phyloP scores from a whole-genome alignment of 2,797 vertebrate species.

The Ctenopoma multispine region DNA sequence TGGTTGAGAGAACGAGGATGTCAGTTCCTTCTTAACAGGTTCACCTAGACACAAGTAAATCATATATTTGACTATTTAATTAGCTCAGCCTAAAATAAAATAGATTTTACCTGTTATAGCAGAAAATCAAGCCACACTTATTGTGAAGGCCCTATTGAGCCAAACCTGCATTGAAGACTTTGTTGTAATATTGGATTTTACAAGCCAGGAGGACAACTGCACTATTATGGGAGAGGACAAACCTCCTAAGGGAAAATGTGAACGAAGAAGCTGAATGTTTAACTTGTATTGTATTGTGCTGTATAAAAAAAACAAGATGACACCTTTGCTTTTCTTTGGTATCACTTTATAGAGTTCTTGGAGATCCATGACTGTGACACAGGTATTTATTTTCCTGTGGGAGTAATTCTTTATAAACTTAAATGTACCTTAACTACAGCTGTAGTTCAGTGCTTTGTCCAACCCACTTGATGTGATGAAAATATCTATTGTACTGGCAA shows the following conservation, averaged over 20 bases:
- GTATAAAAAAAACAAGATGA: too few relatives aligned
- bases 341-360: not conserved
- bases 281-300: not conserved
- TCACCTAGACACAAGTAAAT: not conserved
- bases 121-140: not conserved
- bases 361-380: not conserved
- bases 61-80: not conserved
- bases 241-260: not conserved
- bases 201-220: not conserved
- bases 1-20: not conserved
- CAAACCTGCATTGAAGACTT: not conserved
- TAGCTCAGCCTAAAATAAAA: not conserved
- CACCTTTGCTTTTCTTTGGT: too few relatives aligned
- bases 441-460: not conserved
- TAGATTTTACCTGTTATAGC: not conserved
- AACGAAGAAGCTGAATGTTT: not conserved
- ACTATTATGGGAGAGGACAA: not conserved
- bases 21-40: conserved; percentile 5
- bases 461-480: not conserved
- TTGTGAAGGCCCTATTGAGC: not conserved
- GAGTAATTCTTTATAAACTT: too few relatives aligned
- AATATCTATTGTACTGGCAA: not conserved
- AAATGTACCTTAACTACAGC: too few relatives aligned
- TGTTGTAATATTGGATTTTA: too few relatives aligned
- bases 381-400: too few relatives aligned